These are phyloP conservation scores for Sinopyrophorus schimmeli DNA, from an alignment of 2,888 invertebrate genomes.

Conservation along the genomic window DNA sequence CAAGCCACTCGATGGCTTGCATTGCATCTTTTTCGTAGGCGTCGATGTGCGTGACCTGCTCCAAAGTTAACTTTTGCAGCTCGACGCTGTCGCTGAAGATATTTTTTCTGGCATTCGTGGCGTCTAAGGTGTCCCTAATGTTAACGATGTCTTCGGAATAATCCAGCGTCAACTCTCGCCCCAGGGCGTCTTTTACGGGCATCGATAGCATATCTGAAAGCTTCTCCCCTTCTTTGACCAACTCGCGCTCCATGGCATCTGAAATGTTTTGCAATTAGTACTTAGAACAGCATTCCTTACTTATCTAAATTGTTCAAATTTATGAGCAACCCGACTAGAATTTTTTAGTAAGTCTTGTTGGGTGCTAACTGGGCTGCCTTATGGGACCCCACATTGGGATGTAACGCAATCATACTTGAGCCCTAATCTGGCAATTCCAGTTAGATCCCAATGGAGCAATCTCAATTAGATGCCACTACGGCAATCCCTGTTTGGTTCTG, in stretches of 20 bases:
- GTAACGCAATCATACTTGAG: too few relatives aligned
- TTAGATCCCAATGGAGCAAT: too few relatives aligned
- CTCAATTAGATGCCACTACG: too few relatives aligned
- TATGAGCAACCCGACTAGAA: too few relatives aligned
- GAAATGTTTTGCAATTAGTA: not conserved
- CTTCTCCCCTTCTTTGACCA: slow-evolving; percentile 75
- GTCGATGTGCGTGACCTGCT: slow-evolving; percentile 75
- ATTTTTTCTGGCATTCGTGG: slow-evolving; percentile 69
- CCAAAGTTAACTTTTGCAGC: slow-evolving; percentile 73
- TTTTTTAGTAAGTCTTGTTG: too few relatives aligned
- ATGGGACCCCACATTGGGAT: too few relatives aligned
- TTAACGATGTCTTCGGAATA: slow-evolving; percentile 73
- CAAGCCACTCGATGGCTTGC: slow-evolving; percentile 77
- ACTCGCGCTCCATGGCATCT: slow-evolving; percentile 70
- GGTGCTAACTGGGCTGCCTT: too few relatives aligned
- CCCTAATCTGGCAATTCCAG: too few relatives aligned
- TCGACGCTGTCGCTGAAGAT: slow-evolving; percentile 76
- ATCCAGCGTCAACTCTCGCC: slow-evolving; percentile 69
- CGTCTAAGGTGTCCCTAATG: slow-evolving; percentile 71
- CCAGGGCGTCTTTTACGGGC: slow-evolving; percentile 77
- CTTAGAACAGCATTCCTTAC: too few relatives aligned
- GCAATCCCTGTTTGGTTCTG: too few relatives aligned
- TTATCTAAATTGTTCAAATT: too few relatives aligned
- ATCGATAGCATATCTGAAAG: slow-evolving; percentile 76
- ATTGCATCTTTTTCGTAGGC: slow-evolving; percentile 76